These are phyloP conservation scores for Sebastes iracundus DNA, from an alignment of 2,797 vertebrate species.

Conservation along the genomic window DNA sequence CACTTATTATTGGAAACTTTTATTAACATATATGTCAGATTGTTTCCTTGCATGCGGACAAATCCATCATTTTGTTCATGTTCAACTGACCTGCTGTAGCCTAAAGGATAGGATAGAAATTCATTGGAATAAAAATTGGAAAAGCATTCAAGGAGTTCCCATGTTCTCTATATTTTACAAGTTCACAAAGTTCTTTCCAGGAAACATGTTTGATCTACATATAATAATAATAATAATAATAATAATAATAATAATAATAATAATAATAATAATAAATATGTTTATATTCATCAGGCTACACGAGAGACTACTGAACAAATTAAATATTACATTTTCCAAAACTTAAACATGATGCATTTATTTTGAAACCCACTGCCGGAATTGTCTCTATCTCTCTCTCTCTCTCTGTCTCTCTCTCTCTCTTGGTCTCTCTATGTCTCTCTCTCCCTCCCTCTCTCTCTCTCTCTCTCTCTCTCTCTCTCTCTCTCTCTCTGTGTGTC, in stretches of 20 bases:
- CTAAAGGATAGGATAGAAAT: too few species aligned
- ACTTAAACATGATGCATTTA: conserved; percentile 28
- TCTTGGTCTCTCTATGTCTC: neutral
- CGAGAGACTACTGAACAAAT: neutral
- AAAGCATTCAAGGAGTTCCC: too few species aligned
- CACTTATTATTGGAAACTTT: neutral
- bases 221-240: too few species aligned
- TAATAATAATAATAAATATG: neutral
- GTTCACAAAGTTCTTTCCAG: neutral
- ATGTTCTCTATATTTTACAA: neutral
- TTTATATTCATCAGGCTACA: neutral
- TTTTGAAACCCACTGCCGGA: conserved; percentile 42
- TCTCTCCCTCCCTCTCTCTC: conserved; percentile 6
- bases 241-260: too few species aligned
- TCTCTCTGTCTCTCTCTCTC: neutral
- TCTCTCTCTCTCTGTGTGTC: conserved; percentile 31
- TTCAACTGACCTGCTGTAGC: neutral
- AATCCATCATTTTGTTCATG: neutral
- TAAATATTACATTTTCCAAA: neutral
- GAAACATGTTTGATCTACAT: neutral
- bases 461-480: conserved; percentile 24
- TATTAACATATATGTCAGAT: neutral
- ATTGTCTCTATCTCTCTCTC: conserved; percentile 8
- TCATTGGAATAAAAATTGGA: too few species aligned
- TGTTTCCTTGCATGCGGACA: neutral